Conservation (phyloP, 2,888 invertebrate genomes). For the Mythimna ferrago region DNA sequence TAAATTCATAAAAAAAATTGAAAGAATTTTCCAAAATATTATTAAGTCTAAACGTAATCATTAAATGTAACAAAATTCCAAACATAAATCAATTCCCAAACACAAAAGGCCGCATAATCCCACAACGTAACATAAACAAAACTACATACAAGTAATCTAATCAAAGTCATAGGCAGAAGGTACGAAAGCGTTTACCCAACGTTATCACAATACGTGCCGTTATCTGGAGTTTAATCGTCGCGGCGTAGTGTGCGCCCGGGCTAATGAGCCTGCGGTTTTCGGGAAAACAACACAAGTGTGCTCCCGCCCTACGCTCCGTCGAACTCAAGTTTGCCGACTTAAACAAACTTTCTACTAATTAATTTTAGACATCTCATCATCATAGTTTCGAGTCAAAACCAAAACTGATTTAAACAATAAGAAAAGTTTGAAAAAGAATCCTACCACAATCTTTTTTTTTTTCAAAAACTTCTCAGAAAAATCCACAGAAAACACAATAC, state of each 20-base stretch:
- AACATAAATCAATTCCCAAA: slow-evolving; percentile 37
- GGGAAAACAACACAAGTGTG: slow-evolving; percentile 83
- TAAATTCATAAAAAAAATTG: background rate
- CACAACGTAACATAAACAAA: slow-evolving; percentile 70
- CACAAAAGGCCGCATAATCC: slow-evolving; percentile 46
- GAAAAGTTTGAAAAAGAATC: slow-evolving; percentile 35
- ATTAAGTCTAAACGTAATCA: background rate
- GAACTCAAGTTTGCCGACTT: slow-evolving; percentile 78
- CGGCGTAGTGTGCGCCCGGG: slow-evolving; percentile 85
- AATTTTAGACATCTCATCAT: slow-evolving; percentile 70
- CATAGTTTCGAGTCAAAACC: slow-evolving; percentile 42
- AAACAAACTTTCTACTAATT: slow-evolving; percentile 84
- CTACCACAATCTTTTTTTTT: slow-evolving; percentile 45
- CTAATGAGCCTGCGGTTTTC: slow-evolving; percentile 89
- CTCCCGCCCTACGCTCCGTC: slow-evolving; percentile 68
- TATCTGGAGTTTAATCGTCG: slow-evolving; percentile 86
- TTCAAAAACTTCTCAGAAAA: slow-evolving; percentile 51
- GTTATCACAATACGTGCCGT: slow-evolving; percentile 82
- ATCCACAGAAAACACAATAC: slow-evolving; percentile 73
- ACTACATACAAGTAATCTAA: slow-evolving; percentile 76
- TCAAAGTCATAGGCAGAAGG: slow-evolving; percentile 72
- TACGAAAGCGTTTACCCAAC: slow-evolving; percentile 74
- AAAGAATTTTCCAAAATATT: too few species aligned
- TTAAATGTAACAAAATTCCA: background rate
- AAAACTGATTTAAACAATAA: slow-evolving; percentile 24